phyloP scores from a whole-genome alignment of 2,113 vertebrate genomes.

The Pagrus major region DNA sequence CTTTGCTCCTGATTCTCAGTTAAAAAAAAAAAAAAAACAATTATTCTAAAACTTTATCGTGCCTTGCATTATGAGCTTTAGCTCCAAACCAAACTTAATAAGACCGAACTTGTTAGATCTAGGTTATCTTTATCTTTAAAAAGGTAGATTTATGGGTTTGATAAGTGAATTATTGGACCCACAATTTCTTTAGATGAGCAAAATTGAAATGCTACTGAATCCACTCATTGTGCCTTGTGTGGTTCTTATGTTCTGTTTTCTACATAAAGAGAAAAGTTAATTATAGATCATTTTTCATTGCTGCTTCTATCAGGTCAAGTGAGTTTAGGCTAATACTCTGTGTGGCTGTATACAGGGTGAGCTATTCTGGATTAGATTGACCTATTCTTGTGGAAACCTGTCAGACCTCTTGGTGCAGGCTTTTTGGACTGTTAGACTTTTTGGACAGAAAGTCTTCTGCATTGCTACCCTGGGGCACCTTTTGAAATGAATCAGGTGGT shows the following conservation, averaged over 20 bases:
- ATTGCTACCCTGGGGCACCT: too few species aligned
- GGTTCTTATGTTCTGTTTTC: background rate
- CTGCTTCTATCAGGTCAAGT: background rate
- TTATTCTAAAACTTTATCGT: background rate
- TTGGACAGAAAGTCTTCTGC: too few species aligned
- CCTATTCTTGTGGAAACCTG: background rate
- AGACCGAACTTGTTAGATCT: background rate
- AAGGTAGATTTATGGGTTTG: background rate
- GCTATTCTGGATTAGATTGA: background rate
- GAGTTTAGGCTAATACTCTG: background rate
- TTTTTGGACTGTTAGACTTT: too few species aligned
- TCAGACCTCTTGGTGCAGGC: background rate
- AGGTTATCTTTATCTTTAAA: too few species aligned
- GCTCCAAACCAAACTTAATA: background rate
- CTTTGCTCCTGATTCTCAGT: conserved; percentile 1
- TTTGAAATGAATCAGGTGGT: too few species aligned
- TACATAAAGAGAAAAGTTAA: conserved; percentile 29
- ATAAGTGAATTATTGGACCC: background rate
- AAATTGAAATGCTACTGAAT: background rate
- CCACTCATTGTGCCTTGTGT: background rate
- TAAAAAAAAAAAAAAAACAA: background rate
- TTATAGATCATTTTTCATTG: conserved; percentile 51
- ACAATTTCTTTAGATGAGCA: background rate
- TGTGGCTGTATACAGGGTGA: background rate
- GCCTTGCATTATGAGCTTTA: background rate